A percentile compares a stretch with the other conserved stretches of the same genome.
These are phyloP conservation scores for Peromyscus californicus DNA, from an alignment of 2,113 vertebrate genomes.

Conservation along the genomic window DNA sequence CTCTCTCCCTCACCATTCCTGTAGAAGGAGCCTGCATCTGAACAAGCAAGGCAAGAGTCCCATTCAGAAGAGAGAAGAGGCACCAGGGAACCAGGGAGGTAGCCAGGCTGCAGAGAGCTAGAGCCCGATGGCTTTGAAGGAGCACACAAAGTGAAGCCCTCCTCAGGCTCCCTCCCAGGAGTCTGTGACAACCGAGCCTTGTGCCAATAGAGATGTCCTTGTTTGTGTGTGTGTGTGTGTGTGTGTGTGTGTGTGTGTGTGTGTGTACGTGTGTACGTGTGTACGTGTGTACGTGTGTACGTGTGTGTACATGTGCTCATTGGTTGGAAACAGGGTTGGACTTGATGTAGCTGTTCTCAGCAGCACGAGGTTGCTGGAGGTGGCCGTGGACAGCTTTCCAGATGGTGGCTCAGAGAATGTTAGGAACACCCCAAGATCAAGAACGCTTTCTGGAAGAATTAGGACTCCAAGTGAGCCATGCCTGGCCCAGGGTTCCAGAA, in stretches of 20 bases:
- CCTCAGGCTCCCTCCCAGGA: background rate
- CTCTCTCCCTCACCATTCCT: background rate
- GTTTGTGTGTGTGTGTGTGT: background rate
- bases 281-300: background rate
- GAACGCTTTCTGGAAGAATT: background rate
- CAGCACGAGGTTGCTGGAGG: background rate
- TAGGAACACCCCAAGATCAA: background rate
- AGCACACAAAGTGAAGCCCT: rapidly evolving
- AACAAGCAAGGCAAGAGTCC: background rate
- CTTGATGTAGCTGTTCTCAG: background rate
- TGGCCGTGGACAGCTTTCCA: background rate
- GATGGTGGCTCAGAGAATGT: background rate
- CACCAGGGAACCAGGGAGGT: too few relatives aligned
- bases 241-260: background rate
- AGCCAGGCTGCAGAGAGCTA: too few relatives aligned
- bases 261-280: background rate
- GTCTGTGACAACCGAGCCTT: background rate
- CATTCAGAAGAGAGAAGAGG: background rate
- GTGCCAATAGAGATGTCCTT: background rate
- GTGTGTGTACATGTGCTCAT: background rate
- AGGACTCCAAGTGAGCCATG: background rate
- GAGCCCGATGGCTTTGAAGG: background rate
- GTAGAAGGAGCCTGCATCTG: background rate
- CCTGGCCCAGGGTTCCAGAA: background rate
- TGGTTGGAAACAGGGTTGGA: background rate